Conservation (phyloP, 2,113 vertebrate genomes). For the Ptychochromis oligacanthus region DNA sequence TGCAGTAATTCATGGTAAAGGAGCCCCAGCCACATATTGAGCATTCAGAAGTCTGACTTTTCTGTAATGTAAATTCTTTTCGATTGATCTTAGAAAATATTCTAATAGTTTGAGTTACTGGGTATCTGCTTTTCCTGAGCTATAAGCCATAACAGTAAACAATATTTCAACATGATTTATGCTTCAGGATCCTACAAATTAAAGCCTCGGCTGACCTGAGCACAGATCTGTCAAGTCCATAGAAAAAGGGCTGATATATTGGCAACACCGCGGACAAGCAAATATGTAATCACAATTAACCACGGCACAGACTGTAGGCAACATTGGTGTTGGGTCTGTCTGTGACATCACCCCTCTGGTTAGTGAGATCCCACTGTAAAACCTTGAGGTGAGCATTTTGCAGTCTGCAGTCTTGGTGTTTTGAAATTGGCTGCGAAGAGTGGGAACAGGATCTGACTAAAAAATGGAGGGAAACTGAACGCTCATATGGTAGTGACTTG, state of each 20-base stretch:
- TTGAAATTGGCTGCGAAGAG: neutral
- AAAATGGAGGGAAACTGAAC: neutral
- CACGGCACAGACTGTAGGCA: neutral
- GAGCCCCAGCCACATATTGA: neutral
- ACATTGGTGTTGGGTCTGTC: neutral
- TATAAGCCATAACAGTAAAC: neutral
- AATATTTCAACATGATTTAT: neutral
- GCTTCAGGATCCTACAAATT: neutral
- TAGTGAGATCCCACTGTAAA: neutral
- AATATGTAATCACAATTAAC: neutral
- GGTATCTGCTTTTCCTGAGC: neutral
- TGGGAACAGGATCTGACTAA: neutral
- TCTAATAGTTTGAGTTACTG: neutral
- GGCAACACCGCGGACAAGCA: neutral
- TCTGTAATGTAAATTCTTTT: no score
- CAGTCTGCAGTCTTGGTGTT: neutral
- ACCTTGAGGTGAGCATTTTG: neutral
- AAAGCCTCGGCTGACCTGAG: neutral
- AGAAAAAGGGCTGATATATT: neutral
- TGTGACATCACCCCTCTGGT: neutral
- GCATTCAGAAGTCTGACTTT: neutral
- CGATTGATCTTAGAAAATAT: neutral
- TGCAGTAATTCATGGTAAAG: neutral
- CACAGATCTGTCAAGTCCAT: neutral
- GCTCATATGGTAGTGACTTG: neutral